These are phyloP conservation scores for Epinotia brunnichana DNA, from an alignment of 2,888 invertebrate genomes.

Conservation along the genomic window DNA sequence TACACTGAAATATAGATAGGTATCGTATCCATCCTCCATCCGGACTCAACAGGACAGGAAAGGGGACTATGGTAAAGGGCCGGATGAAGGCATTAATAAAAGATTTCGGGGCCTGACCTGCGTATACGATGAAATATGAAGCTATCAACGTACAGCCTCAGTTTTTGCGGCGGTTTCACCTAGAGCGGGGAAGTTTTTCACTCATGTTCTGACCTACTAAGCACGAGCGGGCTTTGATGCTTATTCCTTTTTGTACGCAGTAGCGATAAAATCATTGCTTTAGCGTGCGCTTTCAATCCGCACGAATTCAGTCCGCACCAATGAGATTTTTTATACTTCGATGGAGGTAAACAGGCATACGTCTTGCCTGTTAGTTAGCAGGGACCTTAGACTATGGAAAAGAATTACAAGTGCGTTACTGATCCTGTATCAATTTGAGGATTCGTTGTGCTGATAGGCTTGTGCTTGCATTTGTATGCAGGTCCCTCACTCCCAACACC, in stretches of 20 bases:
- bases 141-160: constrained; percentile 38
- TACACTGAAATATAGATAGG: constrained; percentile 2
- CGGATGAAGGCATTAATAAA: constrained; percentile 42
- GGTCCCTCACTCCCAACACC: no score
- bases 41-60: constrained; percentile 24
- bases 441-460: no score
- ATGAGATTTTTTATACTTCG: no score
- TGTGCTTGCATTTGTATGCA: no score
- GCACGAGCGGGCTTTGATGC: not conserved
- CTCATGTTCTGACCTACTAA: constrained; percentile 6
- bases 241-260: not conserved
- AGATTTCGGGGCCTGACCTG: constrained; percentile 40
- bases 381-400: no score
- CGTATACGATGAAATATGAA: constrained; percentile 43
- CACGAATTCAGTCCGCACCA: no score
- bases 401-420: no score
- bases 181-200: constrained; percentile 27
- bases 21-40: constrained; percentile 4
- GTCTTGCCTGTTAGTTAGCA: no score
- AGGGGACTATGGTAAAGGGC: constrained; percentile 27
- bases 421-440: no score
- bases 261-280: not conserved
- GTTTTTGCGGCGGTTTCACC: constrained; percentile 28
- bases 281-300: not conserved
- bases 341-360: no score